Base-by-base conservation (phyloP, 2,888 invertebrate genomes). In the Callyntrura guangdongensis region DNA sequence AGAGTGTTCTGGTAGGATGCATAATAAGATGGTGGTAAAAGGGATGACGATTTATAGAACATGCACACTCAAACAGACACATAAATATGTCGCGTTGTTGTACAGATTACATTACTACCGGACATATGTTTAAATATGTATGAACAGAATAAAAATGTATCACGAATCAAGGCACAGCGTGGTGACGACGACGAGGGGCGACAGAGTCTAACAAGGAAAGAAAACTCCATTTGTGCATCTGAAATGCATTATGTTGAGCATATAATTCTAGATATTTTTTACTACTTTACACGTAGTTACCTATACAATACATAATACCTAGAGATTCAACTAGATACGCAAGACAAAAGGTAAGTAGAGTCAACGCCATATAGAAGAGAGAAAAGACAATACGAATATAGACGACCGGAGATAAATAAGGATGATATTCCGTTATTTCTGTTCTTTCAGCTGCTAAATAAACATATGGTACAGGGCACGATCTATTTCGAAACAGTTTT, bases 1-100 rank as follows among this genome's bases (percentile, higher is more conserved):
- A 20, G 53, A n/a, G n/a, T 77, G 53, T 77, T 77, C 74, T 64
- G 81, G 17, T 67, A 64, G 83, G 22, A 47, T 45, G 67, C 36
- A 36, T 36, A 2, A 36, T 36, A 36, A 36, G 3, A n/a, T 8
- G 20, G 25, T 25, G 22, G 49, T 74, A 0, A 53, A 14, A 14
- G 22, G 11, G 74, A 49, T 49, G 74, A 17, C 27, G 12, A 9
- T 45, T 45, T 72, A 49, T 77, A 77, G 53, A 69, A 45, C 36
- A 69, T 36, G 17, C 17, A 45, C 36, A 25, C 25, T 25, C 2
- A 9, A 2, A 49, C 17, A 5, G n/a, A 67, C 36, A 64, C 25
- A 36, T 36, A 36, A 36, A 36, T 36, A 36, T 36, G 36, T 36
- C 36, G 36, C 14, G n/a, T 12, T 12, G n/a, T 27, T 36, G 22